Base-by-base conservation (phyloP, 2,113 vertebrate genomes). In the Gadus chalcogrammus region DNA sequence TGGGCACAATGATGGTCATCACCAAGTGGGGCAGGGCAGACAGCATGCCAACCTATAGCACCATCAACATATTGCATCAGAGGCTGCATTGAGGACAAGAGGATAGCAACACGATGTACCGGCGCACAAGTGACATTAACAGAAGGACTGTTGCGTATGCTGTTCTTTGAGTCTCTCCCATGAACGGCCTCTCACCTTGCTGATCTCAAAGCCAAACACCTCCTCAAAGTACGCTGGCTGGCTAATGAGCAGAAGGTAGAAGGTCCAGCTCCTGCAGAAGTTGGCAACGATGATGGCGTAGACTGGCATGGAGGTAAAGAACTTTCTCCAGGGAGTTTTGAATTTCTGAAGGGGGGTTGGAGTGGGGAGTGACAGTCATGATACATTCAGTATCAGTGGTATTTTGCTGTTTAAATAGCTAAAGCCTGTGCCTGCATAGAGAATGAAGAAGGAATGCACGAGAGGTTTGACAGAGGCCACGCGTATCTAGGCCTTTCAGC, bases 231-330 rank as follows among this genome's bases (percentile, higher is more conserved):
- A 99, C 65, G 97, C 97, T 67, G 97, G 97, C 81, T 99, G 97
- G 81, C 97, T 99, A 75, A 99, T 99, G 24, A 99, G 96, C 88
- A 99, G 91, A 85, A 99, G 89, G 79, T 99, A 99, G 81, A 99
- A 99, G 53, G 97, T 99, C 97, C 97, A 99, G 88, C 97, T 99
- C 88, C 97, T 90, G 88, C 97, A 99, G 93, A 99, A 99, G 85
- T 99, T 99, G 81, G 97, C 97, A 85, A 99, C 97, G 56, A 99
- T 99, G 88, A 99, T 99, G 95, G 97, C 97, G 94, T 99, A 99
- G 93, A 99, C 97, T 12, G 97, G 97, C 97, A 99, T 98, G 77
- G 97, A 99, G 84, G 97, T 99, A 92, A 99, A 99, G 93, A 99
- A 99, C 86, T 98, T 95, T 78, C 71, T 95, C 97, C 97, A 99